Conservation (phyloP, 1,140 invertebrate genomes). For the Cataglyphis hispanica region DNA sequence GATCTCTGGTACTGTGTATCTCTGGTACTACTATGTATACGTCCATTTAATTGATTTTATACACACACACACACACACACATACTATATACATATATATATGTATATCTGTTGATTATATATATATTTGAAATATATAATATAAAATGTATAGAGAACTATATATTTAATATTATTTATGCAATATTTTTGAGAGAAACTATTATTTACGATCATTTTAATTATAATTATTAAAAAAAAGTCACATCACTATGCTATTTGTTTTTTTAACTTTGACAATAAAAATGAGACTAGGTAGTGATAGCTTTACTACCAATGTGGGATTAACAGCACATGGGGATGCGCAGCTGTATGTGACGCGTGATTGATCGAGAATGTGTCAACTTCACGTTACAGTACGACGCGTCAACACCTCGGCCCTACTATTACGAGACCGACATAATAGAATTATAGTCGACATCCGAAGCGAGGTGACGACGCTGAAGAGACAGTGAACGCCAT, state of each 20-base stretch:
- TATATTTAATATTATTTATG: no score
- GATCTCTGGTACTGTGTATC: neutral
- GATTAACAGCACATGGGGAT: slow-evolving; percentile 71
- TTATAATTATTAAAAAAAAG: neutral
- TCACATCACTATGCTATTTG: neutral
- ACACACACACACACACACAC: no score
- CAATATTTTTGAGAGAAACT: neutral
- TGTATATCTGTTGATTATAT: no score
- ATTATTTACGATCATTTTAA: neutral
- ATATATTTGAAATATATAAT: no score
- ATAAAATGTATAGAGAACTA: no score
- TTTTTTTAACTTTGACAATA: slow-evolving; percentile 36
- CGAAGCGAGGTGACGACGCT: slow-evolving; percentile 13
- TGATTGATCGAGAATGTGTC: slow-evolving; percentile 83
- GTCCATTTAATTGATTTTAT: no score
- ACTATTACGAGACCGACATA: slow-evolving; percentile 67
- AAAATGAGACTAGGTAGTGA: slow-evolving; percentile 47
- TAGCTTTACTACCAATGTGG: slow-evolving; percentile 46
- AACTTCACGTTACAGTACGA: slow-evolving; percentile 81
- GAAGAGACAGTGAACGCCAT: slow-evolving; percentile 7
- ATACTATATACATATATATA: no score
- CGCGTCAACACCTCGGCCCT: slow-evolving; percentile 73
- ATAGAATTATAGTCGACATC: slow-evolving; percentile 73
- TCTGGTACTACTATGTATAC: no score
- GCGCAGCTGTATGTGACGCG: slow-evolving; percentile 76